Base-by-base conservation (phyloP, 2,888 invertebrate genomes). In the Leptogaster cylindrica region DNA sequence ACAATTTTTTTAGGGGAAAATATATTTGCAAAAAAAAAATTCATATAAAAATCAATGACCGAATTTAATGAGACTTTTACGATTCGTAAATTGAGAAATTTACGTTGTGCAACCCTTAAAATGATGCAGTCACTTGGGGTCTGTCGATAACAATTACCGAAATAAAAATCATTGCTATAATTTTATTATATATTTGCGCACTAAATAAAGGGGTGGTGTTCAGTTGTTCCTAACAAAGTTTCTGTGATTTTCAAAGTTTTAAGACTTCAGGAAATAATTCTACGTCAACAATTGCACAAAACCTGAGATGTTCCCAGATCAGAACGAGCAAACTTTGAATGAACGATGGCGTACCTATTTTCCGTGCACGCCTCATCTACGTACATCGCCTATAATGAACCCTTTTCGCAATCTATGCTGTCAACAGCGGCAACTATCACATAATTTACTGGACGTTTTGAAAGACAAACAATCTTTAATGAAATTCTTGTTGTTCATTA, bases 401-500 rank as follows among this genome's bases (percentile, higher is more conserved):
- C 65, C 65, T 65, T 51, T 65, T 65, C 25, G 72, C 72, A 73
- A 74, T 73, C 70, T 71, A 73, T 73, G 72, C 74, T 73, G 72
- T 75, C 74, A 73, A 73, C 72, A 65, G 68, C 73, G 72, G 68
- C 71, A 72, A 71, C 70, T 72, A 71, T 72, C 70, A 73, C 79
- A 83, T 84, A 84, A 84, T 84, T 84, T 84, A 84, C 82, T 84
- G 83, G 84, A 83, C 84, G 82, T 82, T 83, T 84, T 83, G 84
- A 84, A 84, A 84, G 83, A 84, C 84, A 84, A 84, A 84, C 84
- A 83, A 84, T 84, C 84, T 84, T 84, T 83, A 85, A 86, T 86
- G 85, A 85, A 85, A 85, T 86, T 85, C 85, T 84, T 85, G 84
- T 82, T 84, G 84, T 85, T 86, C 85, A 85, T 85, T 86, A 86